These are phyloP conservation scores for Heliconius ismenius DNA, from an alignment of 2,888 invertebrate genomes.

Conservation along the genomic window DNA sequence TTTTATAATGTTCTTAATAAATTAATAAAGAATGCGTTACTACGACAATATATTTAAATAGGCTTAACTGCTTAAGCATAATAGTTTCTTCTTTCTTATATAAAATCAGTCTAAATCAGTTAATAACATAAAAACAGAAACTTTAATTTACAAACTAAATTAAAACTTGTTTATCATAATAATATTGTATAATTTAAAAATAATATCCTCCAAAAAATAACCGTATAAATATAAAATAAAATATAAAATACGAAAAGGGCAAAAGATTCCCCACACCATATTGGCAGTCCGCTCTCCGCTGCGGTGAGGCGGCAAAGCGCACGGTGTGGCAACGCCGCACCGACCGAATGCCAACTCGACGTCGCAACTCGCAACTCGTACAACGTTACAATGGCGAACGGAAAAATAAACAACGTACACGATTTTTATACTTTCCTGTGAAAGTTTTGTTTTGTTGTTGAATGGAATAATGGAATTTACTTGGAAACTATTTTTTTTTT, in stretches of 20 bases:
- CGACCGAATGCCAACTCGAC: constrained; percentile 35
- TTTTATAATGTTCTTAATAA: background rate
- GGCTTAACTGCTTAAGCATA: background rate
- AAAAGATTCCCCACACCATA: background rate
- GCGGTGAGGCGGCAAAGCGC: constrained; percentile 20
- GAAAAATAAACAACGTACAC: constrained; percentile 31
- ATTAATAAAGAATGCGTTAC: background rate
- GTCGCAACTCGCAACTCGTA: constrained; percentile 21
- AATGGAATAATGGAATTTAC: constrained; percentile 15
- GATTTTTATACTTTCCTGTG: constrained; percentile 15
- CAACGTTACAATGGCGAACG: constrained; percentile 9
- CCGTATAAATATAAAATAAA: background rate
- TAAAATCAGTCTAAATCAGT: background rate
- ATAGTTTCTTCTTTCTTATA: background rate
- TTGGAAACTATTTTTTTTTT: constrained; percentile 9
- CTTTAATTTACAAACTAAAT: background rate
- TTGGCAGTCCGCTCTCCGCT: background rate
- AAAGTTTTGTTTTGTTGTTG: constrained; percentile 20
- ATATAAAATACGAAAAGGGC: background rate
- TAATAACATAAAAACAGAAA: background rate
- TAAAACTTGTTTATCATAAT: background rate
- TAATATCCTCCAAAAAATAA: background rate
- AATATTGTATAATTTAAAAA: background rate
- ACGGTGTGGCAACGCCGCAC: constrained; percentile 48
- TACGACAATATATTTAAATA: background rate